A percentile compares a stretch with the other conserved stretches of the same genome.
Conservation (phyloP, 2,113 vertebrate species). For the Rostratula benghalensis region DNA sequence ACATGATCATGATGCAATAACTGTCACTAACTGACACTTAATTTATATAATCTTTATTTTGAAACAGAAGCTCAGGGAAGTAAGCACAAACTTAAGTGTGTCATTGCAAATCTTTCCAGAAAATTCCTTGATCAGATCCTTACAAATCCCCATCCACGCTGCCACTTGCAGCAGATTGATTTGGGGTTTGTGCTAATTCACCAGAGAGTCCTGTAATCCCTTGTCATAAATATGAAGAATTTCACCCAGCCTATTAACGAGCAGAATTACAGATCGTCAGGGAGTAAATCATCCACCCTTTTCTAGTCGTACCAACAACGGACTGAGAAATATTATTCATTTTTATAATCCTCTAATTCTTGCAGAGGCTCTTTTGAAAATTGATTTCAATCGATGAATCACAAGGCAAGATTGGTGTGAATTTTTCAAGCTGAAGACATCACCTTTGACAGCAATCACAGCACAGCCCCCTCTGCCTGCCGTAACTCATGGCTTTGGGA, state of each 20-base stretch:
- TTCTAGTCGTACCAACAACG: slow-evolving; percentile 7
- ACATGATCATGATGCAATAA: too few relatives aligned
- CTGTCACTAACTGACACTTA: not conserved
- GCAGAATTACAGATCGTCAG: slow-evolving; percentile 20
- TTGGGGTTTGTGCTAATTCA: slow-evolving; percentile 1
- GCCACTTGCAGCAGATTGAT: not conserved
- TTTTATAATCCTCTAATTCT: slow-evolving; percentile 57
- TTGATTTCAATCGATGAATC: slow-evolving; percentile 40
- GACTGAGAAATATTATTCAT: slow-evolving; percentile 30
- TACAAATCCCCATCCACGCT: not conserved
- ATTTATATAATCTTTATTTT: not conserved
- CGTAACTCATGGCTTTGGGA: not conserved
- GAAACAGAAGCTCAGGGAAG: not conserved
- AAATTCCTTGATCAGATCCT: slow-evolving; percentile 5
- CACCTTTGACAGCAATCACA: not conserved
- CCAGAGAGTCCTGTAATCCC: slow-evolving; percentile 32
- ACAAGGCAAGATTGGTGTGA: not conserved
- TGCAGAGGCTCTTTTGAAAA: slow-evolving; percentile 14
- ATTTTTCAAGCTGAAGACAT: not conserved
- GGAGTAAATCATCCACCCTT: slow-evolving; percentile 22
- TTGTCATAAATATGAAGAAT: slow-evolving; percentile 24
- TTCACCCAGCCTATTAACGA: slow-evolving; percentile 29
- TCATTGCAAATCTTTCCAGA: not conserved
- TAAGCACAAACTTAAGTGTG: not conserved
- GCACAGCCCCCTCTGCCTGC: not conserved